Conservation (phyloP, 1,140 invertebrate species). For the Artemia franciscana region DNA sequence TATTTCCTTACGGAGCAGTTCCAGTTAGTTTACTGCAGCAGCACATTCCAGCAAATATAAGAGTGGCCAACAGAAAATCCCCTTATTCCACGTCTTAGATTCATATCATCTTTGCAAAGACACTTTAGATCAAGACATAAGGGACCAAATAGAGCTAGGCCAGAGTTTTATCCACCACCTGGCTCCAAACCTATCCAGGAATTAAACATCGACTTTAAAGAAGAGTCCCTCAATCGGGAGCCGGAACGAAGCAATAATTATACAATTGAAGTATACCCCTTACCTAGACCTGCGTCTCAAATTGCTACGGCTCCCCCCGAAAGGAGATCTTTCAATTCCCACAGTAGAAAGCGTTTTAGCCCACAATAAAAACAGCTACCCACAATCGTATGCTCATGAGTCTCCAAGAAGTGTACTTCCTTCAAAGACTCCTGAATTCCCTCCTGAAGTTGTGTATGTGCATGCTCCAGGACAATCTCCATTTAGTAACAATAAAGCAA, state of each 20-base stretch:
- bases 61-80: conserved; percentile 2
- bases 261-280: too few relatives aligned
- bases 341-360: too few relatives aligned
- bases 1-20: conserved; percentile 8
- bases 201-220: background rate
- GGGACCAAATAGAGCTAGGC: background rate
- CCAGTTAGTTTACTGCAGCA: conserved; percentile 8
- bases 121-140: background rate
- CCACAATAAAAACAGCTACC: too few relatives aligned
- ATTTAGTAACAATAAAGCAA: too few relatives aligned
- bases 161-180: background rate
- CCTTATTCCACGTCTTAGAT: background rate
- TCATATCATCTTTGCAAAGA: background rate
- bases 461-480: background rate
- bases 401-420: too few relatives aligned
- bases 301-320: too few relatives aligned
- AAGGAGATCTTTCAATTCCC: too few relatives aligned
- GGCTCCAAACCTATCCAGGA: background rate
- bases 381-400: too few relatives aligned
- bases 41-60: conserved; percentile 8
- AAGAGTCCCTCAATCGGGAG: too few relatives aligned
- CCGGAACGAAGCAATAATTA: too few relatives aligned
- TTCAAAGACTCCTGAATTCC: too few relatives aligned
- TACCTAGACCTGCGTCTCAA: too few relatives aligned
- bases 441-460: background rate